These are phyloP conservation scores for Saccopteryx leptura DNA, from an alignment of 2,113 vertebrate genomes.

Conservation along the genomic window DNA sequence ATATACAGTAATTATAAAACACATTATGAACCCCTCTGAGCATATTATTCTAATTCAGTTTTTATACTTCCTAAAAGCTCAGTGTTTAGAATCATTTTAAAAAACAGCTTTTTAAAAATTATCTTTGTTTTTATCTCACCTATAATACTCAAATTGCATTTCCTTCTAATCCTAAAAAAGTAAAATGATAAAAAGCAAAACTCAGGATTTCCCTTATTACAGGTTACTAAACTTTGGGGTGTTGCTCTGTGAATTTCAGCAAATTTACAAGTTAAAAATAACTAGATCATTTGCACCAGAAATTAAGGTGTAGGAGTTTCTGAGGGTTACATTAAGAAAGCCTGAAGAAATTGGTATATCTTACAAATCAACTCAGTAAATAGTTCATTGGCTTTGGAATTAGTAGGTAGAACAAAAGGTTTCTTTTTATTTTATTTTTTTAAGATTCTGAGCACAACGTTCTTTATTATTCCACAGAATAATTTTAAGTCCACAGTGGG, in stretches of 20 bases:
- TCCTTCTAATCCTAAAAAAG: slow-evolving; percentile 10
- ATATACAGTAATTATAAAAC: not conserved
- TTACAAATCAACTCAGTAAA: slow-evolving; percentile 54
- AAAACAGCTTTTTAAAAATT: slow-evolving; percentile 18
- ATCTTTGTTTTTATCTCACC: not conserved
- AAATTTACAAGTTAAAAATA: slow-evolving; percentile 54
- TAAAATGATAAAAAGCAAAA: not conserved
- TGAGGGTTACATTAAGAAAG: not conserved
- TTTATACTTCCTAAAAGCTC: not conserved
- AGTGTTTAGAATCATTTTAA: not conserved
- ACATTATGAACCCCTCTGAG: not conserved
- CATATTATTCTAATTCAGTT: slow-evolving; percentile 42
- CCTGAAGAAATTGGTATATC: not conserved
- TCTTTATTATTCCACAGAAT: not conserved
- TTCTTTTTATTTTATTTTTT: not conserved
- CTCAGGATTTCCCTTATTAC: not conserved
- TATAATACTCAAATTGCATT: not conserved
- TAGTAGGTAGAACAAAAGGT: not conserved
- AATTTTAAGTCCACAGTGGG: not conserved
- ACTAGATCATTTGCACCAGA: not conserved
- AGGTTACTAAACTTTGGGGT: not conserved
- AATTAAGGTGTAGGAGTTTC: not conserved
- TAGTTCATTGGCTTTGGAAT: not conserved
- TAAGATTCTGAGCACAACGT: not conserved
- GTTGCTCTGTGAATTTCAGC: slow-evolving; percentile 32